These are phyloP conservation scores for Branchinecta sandiegonensis DNA, from an alignment of 2,888 invertebrate species.

Conservation along the genomic window DNA sequence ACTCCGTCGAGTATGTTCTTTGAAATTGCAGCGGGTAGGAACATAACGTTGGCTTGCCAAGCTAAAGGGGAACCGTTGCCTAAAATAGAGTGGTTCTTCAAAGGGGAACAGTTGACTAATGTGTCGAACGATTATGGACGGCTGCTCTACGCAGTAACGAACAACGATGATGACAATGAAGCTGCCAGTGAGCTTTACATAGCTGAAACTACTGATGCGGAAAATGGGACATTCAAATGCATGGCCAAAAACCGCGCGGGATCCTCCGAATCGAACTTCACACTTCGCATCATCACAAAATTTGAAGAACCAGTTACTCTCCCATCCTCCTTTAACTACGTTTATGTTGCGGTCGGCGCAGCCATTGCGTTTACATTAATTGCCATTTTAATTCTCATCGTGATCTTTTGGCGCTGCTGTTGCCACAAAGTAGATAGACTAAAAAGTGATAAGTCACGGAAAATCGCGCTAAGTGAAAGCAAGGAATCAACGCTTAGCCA, in stretches of 20 bases:
- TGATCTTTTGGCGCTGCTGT: constrained; percentile 21
- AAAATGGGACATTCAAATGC: constrained; percentile 74
- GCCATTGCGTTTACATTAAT: constrained; percentile 50
- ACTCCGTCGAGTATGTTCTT: constrained; percentile 56
- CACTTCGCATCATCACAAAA: constrained; percentile 40
- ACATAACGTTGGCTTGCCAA: constrained; percentile 62
- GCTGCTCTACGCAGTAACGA: constrained; percentile 27
- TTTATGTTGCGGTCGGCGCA: constrained; percentile 40
- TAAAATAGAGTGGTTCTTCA: constrained; percentile 65
- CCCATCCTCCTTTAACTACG: constrained; percentile 23
- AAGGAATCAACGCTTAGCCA: background rate
- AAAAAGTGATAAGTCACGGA: constrained; percentile 18
- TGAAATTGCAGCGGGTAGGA: constrained; percentile 63
- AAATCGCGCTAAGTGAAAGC: constrained; percentile 6
- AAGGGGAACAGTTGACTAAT: constrained; percentile 37
- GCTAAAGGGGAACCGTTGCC: constrained; percentile 68
- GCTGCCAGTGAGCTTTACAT: constrained; percentile 64
- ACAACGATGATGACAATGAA: constrained; percentile 55
- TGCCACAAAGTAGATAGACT: constrained; percentile 18
- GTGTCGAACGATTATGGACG: constrained; percentile 25
- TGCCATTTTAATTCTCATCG: constrained; percentile 24
- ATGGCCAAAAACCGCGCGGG: constrained; percentile 74
- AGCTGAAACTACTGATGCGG: constrained; percentile 56
- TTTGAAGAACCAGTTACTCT: constrained; percentile 27
- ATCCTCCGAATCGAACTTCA: constrained; percentile 59